Base-by-base conservation (phyloP, 2,888 invertebrate species). In the Andricus quercusramuli region DNA sequence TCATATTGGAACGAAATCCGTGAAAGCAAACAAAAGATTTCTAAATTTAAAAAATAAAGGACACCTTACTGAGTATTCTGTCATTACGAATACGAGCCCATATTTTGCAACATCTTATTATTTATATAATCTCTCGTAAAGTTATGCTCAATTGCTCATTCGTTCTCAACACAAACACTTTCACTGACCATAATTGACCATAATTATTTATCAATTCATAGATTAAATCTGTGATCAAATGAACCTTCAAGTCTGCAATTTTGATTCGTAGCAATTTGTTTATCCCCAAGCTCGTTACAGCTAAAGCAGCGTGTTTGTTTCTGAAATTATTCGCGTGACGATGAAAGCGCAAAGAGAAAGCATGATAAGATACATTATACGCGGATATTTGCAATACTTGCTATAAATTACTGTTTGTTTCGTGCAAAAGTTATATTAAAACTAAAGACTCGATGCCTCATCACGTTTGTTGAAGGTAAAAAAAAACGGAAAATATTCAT, bases 271-370 rank as follows among this genome's bases (percentile, higher is more conserved):
- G 0, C 15, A 13, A 67, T 67, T 67, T 67, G n/a, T 44, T 67
- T 41, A 37, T 37, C 5, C n/a, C n/a, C n/a, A 67, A 67, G 67
- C 41, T 67, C 41, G 37, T 67, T 67, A 65, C 9, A 65, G 37
- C 11, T 11, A 15, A 41, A 44, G 44, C n/a, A 68, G 13, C 41
- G 17, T 70, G 29, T 74, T 74, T 74, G 20, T 74, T 70, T 70
- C 47, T 17, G 20, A 74, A 74, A 74, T 32, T 25, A 68, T 15
- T 68, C 47, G 68, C 44, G n/a, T 51, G 51, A n/a, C 51, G 32
- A 32, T 37, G 56, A 74, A 74, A 74, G 56, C n/a, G 56, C 51
- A 74, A 70, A 56, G 74, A 74, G 74, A 74, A 74, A 74, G 51
- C 74, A 56, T 29, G 74, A 32, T 74, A 32, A 74, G 56, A 56